These are phyloP conservation scores for Nannoperca australis DNA, from an alignment of 2,797 vertebrate species.

Conservation along the genomic window DNA sequence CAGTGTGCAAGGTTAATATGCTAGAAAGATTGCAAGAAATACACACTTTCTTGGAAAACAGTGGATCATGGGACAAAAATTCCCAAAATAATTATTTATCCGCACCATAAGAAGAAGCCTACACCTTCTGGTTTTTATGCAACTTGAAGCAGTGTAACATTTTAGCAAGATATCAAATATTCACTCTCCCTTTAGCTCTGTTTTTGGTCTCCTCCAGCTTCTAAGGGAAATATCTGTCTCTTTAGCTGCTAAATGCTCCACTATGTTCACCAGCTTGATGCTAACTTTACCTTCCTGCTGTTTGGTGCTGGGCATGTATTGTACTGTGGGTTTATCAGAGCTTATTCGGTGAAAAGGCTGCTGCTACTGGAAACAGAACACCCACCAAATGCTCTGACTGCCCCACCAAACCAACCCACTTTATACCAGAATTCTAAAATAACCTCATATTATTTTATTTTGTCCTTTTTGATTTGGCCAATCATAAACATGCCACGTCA, in stretches of 20 bases:
- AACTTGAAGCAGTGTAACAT: neutral
- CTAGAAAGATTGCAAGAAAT: neutral
- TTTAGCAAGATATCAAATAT: neutral
- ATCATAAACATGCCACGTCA: no score
- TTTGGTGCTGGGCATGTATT: no score
- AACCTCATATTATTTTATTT: no score
- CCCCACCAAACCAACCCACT: no score
- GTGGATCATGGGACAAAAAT: neutral
- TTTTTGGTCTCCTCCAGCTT: conserved; percentile 1
- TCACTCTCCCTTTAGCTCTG: neutral
- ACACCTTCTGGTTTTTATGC: neutral
- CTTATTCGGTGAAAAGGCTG: no score
- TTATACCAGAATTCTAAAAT: no score
- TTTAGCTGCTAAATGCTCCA: neutral
- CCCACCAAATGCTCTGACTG: no score
- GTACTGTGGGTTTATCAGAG: no score
- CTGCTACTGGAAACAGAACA: neutral
- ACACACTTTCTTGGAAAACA: neutral
- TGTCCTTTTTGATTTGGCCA: no score
- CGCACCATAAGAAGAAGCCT: neutral
- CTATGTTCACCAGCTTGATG: neutral
- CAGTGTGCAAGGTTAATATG: neutral
- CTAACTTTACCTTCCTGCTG: neutral
- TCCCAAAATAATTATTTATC: neutral
- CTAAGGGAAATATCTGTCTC: neutral